Conservation (phyloP, 2,113 vertebrate species). For the Lanius ludovicianus region DNA sequence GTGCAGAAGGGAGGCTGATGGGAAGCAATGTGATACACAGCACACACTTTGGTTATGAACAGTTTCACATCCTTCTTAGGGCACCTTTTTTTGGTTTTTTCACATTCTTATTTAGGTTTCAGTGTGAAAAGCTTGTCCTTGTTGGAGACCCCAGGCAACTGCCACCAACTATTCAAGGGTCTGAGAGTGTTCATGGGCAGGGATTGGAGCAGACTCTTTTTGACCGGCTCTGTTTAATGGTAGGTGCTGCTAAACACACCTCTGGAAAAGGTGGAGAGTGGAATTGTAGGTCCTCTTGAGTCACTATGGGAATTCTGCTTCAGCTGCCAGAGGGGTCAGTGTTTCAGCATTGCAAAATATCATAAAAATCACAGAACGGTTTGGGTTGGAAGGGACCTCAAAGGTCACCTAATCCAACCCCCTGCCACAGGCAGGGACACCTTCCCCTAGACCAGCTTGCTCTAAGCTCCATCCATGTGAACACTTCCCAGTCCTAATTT, state of each 20-base stretch:
- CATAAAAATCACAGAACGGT: neutral
- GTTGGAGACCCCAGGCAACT: slow-evolving; percentile 82
- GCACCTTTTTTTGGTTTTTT: neutral
- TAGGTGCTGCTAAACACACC: neutral
- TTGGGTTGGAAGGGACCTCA: neutral
- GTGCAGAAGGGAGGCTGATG: neutral
- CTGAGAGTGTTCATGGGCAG: slow-evolving; percentile 71
- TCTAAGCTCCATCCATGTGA: neutral
- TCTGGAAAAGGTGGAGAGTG: neutral
- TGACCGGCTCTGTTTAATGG: slow-evolving; percentile 79
- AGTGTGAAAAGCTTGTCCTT: slow-evolving; percentile 81
- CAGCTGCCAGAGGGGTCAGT: neutral
- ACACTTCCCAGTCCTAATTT: neutral
- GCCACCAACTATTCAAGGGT: slow-evolving; percentile 80
- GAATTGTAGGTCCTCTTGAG: neutral
- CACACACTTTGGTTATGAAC: rapidly evolving
- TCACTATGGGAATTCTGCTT: neutral
- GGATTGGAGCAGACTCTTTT: slow-evolving; percentile 84
- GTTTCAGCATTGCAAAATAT: neutral
- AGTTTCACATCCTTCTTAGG: neutral
- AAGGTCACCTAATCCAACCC: neutral
- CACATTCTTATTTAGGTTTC: slow-evolving; percentile 68
- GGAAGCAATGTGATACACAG: neutral
- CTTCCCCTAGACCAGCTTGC: neutral
- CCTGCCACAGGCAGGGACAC: neutral